Evolutionary conservation across 2,888 invertebrate genomes (phyloP), one percentile per base, ranked within the genome.

Genomic region (Ormyrus pomaceus): DNA sequence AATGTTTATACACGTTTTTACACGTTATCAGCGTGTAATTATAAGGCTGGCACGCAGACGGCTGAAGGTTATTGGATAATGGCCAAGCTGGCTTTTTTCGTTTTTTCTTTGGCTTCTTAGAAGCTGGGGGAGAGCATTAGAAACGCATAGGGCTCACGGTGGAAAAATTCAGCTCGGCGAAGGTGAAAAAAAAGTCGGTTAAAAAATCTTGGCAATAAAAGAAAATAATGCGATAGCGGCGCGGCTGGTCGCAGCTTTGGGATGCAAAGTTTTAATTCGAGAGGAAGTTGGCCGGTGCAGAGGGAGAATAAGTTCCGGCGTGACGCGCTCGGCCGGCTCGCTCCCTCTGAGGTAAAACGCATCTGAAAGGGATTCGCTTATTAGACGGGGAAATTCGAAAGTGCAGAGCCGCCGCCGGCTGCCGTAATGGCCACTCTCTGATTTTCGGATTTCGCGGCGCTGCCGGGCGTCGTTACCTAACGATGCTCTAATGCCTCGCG

Each of bases 351-450:
- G 10, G 61, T 61, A 53, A 56, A 77, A 53, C 55, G 62, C 65
- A 11, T n/a, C 73, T 72, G 78, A 79, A 79, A 79, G 75, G 70
- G 79, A 76, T 76, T 72, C 72, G 69, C 80, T 80, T 80, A 80
- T 80, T 80, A 77, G 59, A 53, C 46, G 51, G 50, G 51, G 13
- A 76, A 66, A 80, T 80, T 66, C 56, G 72, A 72, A 58, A 46
- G 68, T 48, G 65, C 46, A 9, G n/a, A 5, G 48, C 9, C 65
- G 65, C 51, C 19, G 48, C 11, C 48, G 11, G 48, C 45, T 46
- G 2, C 4, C 58, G 64, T 77, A 77, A 77, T 77, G 77, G 77
- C 77, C 64, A 77, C 77, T 73, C 34, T 34, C 73, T 79, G 73
- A 79, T 79, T 79, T 79, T 79, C 77, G 61, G 65, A 77, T 77